A percentile compares a stretch with the other conserved stretches of the same genome.
These are phyloP conservation scores for Metopolophium dirhodum DNA, from an alignment of 1,140 invertebrate species.

Conservation along the genomic window DNA sequence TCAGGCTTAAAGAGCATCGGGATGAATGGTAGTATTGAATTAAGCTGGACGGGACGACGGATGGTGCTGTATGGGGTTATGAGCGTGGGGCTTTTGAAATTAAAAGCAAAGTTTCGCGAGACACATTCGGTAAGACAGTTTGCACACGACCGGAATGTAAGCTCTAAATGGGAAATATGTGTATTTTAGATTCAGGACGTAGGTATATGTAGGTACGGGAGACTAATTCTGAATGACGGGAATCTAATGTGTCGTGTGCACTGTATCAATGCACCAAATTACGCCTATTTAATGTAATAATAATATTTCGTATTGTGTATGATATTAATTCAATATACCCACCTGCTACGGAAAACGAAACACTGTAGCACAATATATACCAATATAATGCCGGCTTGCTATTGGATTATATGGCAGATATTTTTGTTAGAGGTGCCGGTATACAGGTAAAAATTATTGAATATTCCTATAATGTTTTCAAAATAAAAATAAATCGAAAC, in stretches of 20 bases:
- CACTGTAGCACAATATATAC: not conserved
- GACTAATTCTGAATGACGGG: constrained; percentile 14
- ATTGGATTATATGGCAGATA: not conserved
- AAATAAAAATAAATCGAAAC: not conserved
- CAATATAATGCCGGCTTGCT: not conserved
- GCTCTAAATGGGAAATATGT: constrained; percentile 49
- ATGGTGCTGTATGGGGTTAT: not conserved
- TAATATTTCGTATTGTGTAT: not conserved
- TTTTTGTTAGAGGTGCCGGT: not conserved
- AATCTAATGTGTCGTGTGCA: not conserved
- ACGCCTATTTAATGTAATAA: not conserved
- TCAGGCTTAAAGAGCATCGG: constrained; percentile 23
- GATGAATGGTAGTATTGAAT: constrained; percentile 8
- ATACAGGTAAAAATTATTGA: not conserved
- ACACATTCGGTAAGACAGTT: not conserved
- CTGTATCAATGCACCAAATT: not conserved
- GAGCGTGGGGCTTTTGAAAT: constrained; percentile 17
- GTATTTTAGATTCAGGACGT: not conserved
- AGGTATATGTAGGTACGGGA: not conserved
- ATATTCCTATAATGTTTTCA: not conserved
- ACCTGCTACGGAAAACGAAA: not conserved
- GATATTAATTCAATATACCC: not conserved
- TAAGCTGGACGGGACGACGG: constrained; percentile 23
- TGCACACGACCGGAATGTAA: constrained; percentile 8
- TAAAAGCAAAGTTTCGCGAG: constrained; percentile 34